A percentile compares a stretch with the other conserved stretches of the same genome.
These are phyloP conservation scores for Hippocampus comes DNA, from an alignment of 2,113 vertebrate species.

Conservation along the genomic window DNA sequence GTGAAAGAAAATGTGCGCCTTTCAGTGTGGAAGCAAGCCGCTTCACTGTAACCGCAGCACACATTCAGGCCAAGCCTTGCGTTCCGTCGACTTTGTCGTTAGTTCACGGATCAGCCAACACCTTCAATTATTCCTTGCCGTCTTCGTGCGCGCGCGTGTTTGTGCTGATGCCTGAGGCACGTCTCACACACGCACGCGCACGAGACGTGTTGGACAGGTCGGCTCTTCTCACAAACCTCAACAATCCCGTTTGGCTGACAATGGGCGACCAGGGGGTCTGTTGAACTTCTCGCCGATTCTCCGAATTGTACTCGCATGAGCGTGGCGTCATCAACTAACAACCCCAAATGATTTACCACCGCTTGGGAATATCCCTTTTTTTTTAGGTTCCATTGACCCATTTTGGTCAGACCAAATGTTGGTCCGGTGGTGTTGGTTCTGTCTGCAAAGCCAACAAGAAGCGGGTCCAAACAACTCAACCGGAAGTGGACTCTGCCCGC, in stretches of 20 bases:
- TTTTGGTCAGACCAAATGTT: background rate
- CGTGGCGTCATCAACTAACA: no score
- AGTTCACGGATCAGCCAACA: conserved; percentile 21
- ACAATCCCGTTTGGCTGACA: background rate
- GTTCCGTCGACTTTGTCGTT: conserved; percentile 5
- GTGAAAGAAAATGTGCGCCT: background rate
- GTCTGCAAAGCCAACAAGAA: background rate
- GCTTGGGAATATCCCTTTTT: no score
- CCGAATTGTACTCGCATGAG: no score
- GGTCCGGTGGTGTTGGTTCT: background rate
- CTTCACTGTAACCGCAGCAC: background rate
- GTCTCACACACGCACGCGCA: conserved; percentile 9
- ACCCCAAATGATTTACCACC: no score
- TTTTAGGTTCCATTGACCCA: no score
- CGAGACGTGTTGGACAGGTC: conserved; percentile 47
- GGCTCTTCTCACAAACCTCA: background rate
- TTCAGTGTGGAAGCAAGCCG: background rate
- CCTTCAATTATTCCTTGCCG: conserved; percentile 53
- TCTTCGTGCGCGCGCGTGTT: conserved; percentile 8
- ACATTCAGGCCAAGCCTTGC: background rate
- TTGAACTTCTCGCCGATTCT: background rate
- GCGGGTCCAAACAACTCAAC: background rate
- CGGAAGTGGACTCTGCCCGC: background rate
- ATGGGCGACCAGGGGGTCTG: no score
- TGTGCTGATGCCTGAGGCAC: conserved; percentile 8